These are phyloP conservation scores for Eueides isabella DNA, from an alignment of 1,140 invertebrate genomes.

Conservation along the genomic window DNA sequence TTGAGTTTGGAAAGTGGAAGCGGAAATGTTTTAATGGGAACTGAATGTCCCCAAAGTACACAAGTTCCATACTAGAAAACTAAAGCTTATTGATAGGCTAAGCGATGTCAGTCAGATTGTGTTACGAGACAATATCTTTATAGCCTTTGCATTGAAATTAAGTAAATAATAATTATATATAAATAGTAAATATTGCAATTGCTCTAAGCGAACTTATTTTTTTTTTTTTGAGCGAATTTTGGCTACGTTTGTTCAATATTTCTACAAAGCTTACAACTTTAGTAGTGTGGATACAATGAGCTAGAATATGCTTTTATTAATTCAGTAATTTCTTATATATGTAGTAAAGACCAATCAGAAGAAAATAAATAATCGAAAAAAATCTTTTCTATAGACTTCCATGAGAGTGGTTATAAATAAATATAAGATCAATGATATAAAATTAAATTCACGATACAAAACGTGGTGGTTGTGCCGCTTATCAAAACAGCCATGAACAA, in stretches of 20 bases:
- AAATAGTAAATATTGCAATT: not conserved
- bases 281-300: not conserved
- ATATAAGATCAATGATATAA: too few species aligned
- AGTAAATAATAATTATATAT: not conserved
- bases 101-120: not conserved
- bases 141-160: not conserved
- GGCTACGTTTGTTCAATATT: not conserved
- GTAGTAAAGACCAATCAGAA: too few species aligned
- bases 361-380: too few species aligned
- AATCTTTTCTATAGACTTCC: too few species aligned
- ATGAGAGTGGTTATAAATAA: too few species aligned
- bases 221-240: not conserved
- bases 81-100: not conserved
- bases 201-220: not conserved
- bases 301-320: not conserved
- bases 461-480: too few species aligned
- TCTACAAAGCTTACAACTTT: not conserved
- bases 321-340: not conserved
- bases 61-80: too few species aligned
- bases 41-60: too few species aligned
- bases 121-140: not conserved
- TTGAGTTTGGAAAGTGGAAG: too few species aligned
- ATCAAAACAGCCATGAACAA: too few species aligned
- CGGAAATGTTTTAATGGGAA: too few species aligned
- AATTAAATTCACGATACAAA: too few species aligned